phyloP scores from a whole-genome alignment of 2,888 invertebrate species.

The Boloria selene region DNA sequence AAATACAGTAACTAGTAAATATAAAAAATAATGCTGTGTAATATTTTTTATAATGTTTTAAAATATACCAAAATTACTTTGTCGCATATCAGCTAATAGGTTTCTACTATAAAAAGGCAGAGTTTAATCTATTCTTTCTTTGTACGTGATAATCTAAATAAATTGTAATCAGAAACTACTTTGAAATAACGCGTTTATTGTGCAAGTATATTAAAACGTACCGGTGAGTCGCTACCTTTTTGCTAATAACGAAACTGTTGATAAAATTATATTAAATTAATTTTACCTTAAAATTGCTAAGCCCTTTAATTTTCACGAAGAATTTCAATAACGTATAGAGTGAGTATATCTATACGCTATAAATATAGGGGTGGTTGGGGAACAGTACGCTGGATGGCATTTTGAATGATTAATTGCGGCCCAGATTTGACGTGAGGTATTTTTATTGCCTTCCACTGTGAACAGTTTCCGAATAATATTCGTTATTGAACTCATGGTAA shows the following conservation, averaged over 20 bases:
- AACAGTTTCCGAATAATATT: conserved; percentile 62
- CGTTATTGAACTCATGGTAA: conserved; percentile 47
- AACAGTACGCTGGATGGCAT: conserved; percentile 61
- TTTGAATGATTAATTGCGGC: conserved; percentile 73
- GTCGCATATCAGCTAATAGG: no score
- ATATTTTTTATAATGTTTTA: no score
- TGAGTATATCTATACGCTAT: conserved; percentile 32
- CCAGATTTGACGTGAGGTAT: conserved; percentile 75
- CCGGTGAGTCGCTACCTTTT: background rate
- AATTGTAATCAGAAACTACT: no score
- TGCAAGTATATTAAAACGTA: no score
- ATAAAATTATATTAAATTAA: conserved; percentile 24
- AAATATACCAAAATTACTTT: no score
- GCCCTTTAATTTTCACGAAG: conserved; percentile 43
- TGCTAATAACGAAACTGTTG: background rate
- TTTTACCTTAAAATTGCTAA: conserved; percentile 35
- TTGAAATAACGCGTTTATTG: no score
- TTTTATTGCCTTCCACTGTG: conserved; percentile 69
- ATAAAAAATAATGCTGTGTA: no score
- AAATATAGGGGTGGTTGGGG: conserved; percentile 33
- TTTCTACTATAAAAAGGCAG: no score
- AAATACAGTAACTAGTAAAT: no score
- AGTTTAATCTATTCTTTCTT: no score
- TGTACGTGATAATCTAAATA: no score
- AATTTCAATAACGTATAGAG: conserved; percentile 42